Conservation (phyloP, 2,888 invertebrate genomes). For the Sinelater perroti region DNA sequence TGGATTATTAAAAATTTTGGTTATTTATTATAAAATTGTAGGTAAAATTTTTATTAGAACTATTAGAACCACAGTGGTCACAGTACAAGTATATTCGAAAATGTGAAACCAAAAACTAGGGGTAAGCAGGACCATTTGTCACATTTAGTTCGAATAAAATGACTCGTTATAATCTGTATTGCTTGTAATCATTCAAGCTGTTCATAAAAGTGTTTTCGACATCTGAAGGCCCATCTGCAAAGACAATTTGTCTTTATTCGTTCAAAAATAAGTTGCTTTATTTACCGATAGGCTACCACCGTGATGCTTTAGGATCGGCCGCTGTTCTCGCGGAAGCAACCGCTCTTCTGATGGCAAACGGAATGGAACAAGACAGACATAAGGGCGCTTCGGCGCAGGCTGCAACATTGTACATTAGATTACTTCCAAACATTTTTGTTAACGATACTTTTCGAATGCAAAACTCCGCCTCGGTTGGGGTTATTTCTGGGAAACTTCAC, state of each 20-base stretch:
- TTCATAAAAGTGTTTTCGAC: constrained; percentile 34
- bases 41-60: too few relatives aligned
- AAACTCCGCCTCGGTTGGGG: constrained; percentile 71
- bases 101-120: too few relatives aligned
- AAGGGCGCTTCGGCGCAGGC: constrained; percentile 72
- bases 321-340: constrained; percentile 48
- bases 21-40: too few relatives aligned
- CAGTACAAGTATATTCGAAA: too few relatives aligned
- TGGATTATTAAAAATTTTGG: too few relatives aligned
- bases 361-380: constrained; percentile 64
- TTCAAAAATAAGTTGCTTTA: too few relatives aligned
- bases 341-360: constrained; percentile 52
- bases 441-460: constrained; percentile 76
- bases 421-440: background rate
- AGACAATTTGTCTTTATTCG: background rate
- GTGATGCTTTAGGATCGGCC: constrained; percentile 41
- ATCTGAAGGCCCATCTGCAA: constrained; percentile 38
- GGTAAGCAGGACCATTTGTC: too few relatives aligned
- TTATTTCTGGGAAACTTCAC: constrained; percentile 72
- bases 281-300: constrained; percentile 51
- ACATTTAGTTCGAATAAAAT: too few relatives aligned
- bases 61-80: too few relatives aligned
- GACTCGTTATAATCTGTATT: constrained; percentile 27
- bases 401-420: constrained; percentile 51
- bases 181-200: constrained; percentile 32